Percentiles rank a stretch among this genome's conserved stretches.
phyloP scores from a whole-genome alignment of 2,888 invertebrate species.

The Trissolcus japonicus region DNA sequence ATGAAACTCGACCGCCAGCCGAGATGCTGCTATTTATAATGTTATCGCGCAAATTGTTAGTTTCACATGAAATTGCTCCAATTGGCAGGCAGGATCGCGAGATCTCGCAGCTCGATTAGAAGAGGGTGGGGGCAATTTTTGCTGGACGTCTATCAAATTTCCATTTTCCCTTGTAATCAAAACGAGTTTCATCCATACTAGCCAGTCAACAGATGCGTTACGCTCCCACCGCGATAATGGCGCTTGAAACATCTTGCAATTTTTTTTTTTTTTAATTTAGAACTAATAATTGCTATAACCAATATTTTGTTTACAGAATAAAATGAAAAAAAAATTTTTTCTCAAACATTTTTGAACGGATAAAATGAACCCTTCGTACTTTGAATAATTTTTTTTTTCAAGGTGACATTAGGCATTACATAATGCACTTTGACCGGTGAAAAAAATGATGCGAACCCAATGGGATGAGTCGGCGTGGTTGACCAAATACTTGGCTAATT shows the following conservation, averaged over 20 bases:
- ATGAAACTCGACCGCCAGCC: conserved; percentile 53
- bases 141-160: background rate
- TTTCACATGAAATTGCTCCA: conserved; percentile 57
- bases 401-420: background rate
- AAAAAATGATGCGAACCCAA: background rate
- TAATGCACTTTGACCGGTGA: background rate
- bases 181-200: too few species aligned
- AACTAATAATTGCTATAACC: too few species aligned
- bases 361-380: background rate
- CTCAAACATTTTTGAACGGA: too few species aligned
- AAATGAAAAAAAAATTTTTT: too few species aligned
- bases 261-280: too few species aligned
- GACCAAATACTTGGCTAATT: background rate
- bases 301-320: too few species aligned
- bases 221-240: too few species aligned
- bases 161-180: background rate
- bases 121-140: background rate
- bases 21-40: conserved; percentile 56
- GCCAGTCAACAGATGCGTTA: too few species aligned
- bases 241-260: too few species aligned
- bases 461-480: background rate
- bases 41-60: conserved; percentile 51
- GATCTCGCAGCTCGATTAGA: conserved; percentile 36
- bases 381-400: background rate
- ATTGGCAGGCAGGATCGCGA: conserved; percentile 43